Base-by-base conservation (phyloP, 2,113 vertebrate genomes). In the Cyprinodon variegatus region DNA sequence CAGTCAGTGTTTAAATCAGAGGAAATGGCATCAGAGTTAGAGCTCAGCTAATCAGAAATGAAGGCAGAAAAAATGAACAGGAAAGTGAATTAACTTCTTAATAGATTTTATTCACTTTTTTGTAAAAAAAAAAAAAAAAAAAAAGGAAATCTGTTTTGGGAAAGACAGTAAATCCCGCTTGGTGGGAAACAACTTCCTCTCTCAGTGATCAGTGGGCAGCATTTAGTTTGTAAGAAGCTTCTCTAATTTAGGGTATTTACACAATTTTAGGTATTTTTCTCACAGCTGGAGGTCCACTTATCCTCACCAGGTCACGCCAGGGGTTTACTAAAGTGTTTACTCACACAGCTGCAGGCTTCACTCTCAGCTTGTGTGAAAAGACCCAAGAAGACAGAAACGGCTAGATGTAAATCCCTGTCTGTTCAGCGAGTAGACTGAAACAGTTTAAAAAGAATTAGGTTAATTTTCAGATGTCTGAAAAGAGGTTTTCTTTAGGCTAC, bases 211-310 rank as follows among this genome's bases (percentile, higher is more conserved):
- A 53, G 41, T 50, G 48, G 66, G 61, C 13, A 60, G 72, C n/a
- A 36, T 40, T 67, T 40, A 29, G 39, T 60, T 70, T 63, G 3
- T 39, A 76, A 80, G 64, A 63, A 63, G 70, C 36, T 78, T 82
- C 48, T 77, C 4, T 77, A 29, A 73, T 72, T 68, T 20, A 62
- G 46, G 37, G 68, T 57, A 71, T 37, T 74, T 72, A 57, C 17
- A 57, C 50, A 36, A 77, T 77, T 77, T 80, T 8, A 0, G 13
- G 65, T 70, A 65, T 68, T 76, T 48, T 37, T 46, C 66, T 82
- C 80, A 66, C 79, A 81, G 82, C 78, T 77, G 88, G 78, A 80
- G 72, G 70, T 67, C 75, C 70, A 76, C 75, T 88, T 70, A 59
- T 62, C 63, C 36, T 63, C 60, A 69, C 39, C 45, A 45, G 66